Evolutionary conservation across 2,797 vertebrate species (phyloP), one percentile per base, ranked within the genome.

Genomic region (Epinephelus malabaricus): DNA sequence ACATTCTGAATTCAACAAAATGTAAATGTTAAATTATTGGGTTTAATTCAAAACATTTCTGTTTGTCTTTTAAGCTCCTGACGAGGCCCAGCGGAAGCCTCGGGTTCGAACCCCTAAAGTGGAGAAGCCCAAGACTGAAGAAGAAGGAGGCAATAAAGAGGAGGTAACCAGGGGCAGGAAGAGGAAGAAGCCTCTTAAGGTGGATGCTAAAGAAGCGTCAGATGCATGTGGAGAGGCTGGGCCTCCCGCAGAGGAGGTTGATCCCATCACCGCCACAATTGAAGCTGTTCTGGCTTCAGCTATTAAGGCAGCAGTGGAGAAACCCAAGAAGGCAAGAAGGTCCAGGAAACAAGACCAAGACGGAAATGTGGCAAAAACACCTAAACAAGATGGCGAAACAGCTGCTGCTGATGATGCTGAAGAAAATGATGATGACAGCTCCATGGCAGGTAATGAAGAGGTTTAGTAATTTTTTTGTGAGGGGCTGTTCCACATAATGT

Each of bases 261-360:
- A 93, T 63, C 70, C 93, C 23, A 81, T 95, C 56, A 88, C 82
- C 14, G 88, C 93, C 63, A 91, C 91, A 1, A 92, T 89, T 14
- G 91, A 95, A 10, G 90, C 91, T 0, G 93, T 91, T 70, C 67
- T 95, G 73, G 91, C 86, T 12, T 68, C 83, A 2, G 19, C 75
- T 5, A 19, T 92, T 25, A 80, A 30, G 76, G 10, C 83, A 0
- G 19, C 82, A 2, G 25, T 30, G 0, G 78, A 63, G 3, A 95
- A 94, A 87, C 86, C 90, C 75, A 94, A 92, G 80, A 95, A 94
- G 83, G 75, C 65, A 3, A 94, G 87, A 74, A 92, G 92, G 73
- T 67, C 14, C 34, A 94, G 79, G 77, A 96, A 95, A 70, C 92
- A 92, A 82, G 82, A 88, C 23, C 80, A 89, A 60, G 89, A 90